Base-by-base conservation (phyloP, 2,113 vertebrate genomes). In the Lutjanus erythropterus region DNA sequence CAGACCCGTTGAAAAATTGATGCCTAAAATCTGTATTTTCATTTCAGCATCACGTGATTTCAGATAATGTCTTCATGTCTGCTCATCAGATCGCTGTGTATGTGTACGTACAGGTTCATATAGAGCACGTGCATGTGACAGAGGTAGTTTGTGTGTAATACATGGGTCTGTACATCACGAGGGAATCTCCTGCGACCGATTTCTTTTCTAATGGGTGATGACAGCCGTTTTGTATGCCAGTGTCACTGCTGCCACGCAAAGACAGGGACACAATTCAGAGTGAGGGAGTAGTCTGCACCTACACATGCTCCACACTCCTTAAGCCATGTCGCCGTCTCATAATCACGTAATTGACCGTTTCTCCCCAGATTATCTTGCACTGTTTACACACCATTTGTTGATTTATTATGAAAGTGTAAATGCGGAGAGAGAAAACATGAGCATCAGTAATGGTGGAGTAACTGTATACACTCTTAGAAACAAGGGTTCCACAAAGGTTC, bases 1-100 rank as follows among this genome's bases (percentile, higher is more conserved):
- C 84, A 83, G 86, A 31, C 75, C 66, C 3, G 23, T 23, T 93
- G 65, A 90, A 93, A 91, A 83, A 93, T 93, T 90, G 72, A 94
- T 91, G 86, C 58, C 53, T 23, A 55, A 92, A 93, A 94, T 92
- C 89, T 86, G 88, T 89, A 90, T 92, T 93, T 87, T 87, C 77
- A 71, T 83, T 83, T 86, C 23, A 71, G 55, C 15, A 42, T 85
- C 39, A 69, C 56, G 60, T 76, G 73, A 76, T 50, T 16, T 29
- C 61, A 75, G 77, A 81, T 84, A 58, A 84, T 80, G 80, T 47
- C 75, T 53, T 85, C 58, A 23, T 41, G 49, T 71, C 18, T 66
- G 56, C 68, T 47, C 49, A 21, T 64, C 44, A 49, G 49, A 31
- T 58, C 46, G 3, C 11, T 71, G 44, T 29, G 8, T n/a, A 3